Evolutionary conservation across 2,797 vertebrate species (phyloP), one percentile per base, ranked within the genome.

Genomic region (Kryptopterus vitreolus): DNA sequence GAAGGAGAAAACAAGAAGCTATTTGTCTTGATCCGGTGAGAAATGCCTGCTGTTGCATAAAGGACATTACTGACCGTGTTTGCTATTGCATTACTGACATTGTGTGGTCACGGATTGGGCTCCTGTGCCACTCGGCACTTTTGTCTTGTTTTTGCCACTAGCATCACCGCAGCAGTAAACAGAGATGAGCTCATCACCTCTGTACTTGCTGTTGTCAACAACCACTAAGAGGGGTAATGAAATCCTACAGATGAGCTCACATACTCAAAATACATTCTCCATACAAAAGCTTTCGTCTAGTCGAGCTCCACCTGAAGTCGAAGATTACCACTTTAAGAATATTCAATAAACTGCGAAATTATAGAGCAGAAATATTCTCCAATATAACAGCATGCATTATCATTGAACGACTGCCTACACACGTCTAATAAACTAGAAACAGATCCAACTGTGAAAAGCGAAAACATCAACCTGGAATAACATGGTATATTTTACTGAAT

Each of bases 221-320:
- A 71, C 58, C 68, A 82, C 68, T 75, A 73, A 76, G 80, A 73
- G 75, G 78, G 63, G 63, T 72, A 77, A 84, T 70, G 35, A 77
- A 84, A 77, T 55, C 74, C 43, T 52, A 68, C 29, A 53, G 31
- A 46, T 78, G 83, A 85, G 69, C 31, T 83, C 83, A 85, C n/a
- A 74, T 18, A 29, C 59, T 78, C 38, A 57, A 83, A 83, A 76
- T 57, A 82, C 55, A 63, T 63, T 72, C 58, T 46, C 24, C 7
- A 57, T 29, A 63, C 58, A 72, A 68, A 33, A 48, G 43, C n/a
- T 18, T 75, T 43, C 16, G 24, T 31, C 35, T 35, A 7, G n/a
- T 38, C 24, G 16, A 65, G 48, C 43, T 55, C 12, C 29, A 4
- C 46, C 29, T 63, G 16, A 59, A 24, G 22, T 6, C 52, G n/a